Evolutionary conservation across 2,888 invertebrate species (phyloP).

Genomic region (Xanthorhoe designata): DNA sequence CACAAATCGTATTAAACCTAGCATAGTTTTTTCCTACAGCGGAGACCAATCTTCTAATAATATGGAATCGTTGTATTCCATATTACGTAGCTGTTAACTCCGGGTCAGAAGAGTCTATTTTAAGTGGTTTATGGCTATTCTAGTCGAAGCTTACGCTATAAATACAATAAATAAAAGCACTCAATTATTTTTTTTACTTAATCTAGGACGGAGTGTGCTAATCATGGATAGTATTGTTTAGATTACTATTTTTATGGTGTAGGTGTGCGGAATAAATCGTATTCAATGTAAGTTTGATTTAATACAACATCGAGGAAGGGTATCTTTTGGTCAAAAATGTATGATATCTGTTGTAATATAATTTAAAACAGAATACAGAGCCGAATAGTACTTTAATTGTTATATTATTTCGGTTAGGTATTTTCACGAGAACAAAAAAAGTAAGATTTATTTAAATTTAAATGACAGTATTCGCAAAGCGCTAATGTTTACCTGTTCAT

Average conservation of each 20-base stretch:
- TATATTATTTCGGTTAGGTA: too few relatives aligned
- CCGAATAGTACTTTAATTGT: too few relatives aligned
- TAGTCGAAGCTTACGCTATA: conserved; percentile 37
- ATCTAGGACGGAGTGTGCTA: neutral
- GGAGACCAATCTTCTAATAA: conserved; percentile 27
- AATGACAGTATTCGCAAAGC: neutral
- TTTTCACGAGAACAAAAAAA: too few relatives aligned
- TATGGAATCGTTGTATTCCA: too few relatives aligned
- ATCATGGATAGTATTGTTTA: neutral
- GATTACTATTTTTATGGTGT: neutral
- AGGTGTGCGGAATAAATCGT: too few relatives aligned
- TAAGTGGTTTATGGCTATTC: conserved; percentile 37
- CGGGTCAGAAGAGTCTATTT: conserved; percentile 50
- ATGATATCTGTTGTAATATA: neutral
- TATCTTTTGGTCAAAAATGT: neutral
- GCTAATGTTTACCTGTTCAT: conserved; percentile 23
- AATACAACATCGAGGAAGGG: neutral
- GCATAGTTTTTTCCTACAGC: conserved; percentile 14
- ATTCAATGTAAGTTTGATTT: neutral
- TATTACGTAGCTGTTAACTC: conserved; percentile 46
- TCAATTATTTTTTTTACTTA: conserved; percentile 29
- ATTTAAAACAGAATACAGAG: neutral
- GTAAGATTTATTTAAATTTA: neutral
- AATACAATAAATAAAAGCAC: conserved; percentile 30
- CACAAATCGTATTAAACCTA: neutral